A percentile compares a stretch with the other conserved stretches of the same genome.
Conservation (phyloP, 2,888 invertebrate genomes). For the Caenorhabditis imperialis region DNA sequence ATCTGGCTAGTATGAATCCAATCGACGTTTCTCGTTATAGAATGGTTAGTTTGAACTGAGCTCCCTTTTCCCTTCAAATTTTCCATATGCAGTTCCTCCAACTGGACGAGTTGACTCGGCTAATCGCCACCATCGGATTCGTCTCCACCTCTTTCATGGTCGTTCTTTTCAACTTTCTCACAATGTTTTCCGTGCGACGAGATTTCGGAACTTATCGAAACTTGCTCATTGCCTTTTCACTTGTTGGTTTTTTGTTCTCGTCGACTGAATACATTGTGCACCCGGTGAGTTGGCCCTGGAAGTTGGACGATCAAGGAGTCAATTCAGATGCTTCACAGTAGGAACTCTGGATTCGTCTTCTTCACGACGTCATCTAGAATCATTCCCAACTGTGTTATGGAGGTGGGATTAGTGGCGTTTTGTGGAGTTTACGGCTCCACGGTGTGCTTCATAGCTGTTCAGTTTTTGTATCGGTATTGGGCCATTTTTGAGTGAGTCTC, state of each 20-base stretch:
- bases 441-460: slow-evolving; percentile 25
- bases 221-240: slow-evolving; percentile 13
- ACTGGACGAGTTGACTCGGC: slow-evolving; percentile 16
- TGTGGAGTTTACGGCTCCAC: slow-evolving; percentile 26
- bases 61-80: too few species aligned
- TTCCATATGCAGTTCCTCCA: slow-evolving; percentile 7
- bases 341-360: slow-evolving; percentile 17
- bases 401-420: slow-evolving; percentile 16
- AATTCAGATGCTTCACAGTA: slow-evolving; percentile 31
- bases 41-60: too few species aligned
- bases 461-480: slow-evolving; percentile 35
- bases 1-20: too few species aligned
- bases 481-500: slow-evolving; percentile 30
- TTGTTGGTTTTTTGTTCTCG: slow-evolving; percentile 26
- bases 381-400: slow-evolving; percentile 15
- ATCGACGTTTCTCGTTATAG: too few species aligned
- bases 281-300: slow-evolving; percentile 30
- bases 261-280: slow-evolving; percentile 31
- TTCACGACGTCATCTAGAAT: slow-evolving; percentile 14
- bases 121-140: slow-evolving; percentile 21
- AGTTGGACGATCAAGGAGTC: neutral
- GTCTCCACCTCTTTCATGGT: slow-evolving; percentile 9
- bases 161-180: slow-evolving; percentile 16
- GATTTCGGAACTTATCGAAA: slow-evolving; percentile 34
- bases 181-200: slow-evolving; percentile 18